Evolutionary conservation across 1,140 invertebrate species (phyloP).

Genomic region (Aethina tumida): DNA sequence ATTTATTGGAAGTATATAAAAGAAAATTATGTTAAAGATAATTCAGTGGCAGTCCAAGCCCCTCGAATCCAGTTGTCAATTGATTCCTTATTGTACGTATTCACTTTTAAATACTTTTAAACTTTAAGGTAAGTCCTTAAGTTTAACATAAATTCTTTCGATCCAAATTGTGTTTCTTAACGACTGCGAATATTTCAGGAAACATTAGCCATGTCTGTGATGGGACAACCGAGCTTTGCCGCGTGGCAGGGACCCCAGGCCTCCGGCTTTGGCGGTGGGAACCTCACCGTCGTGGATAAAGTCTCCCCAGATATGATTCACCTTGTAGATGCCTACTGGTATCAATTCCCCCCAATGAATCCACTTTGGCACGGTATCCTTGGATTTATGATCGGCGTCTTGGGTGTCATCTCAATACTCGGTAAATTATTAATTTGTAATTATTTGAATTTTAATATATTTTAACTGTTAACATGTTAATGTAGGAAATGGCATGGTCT

Average conservation of each 20-base stretch:
- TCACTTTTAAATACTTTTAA: no score
- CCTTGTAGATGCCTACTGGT: conserved; percentile 62
- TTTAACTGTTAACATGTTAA: background rate
- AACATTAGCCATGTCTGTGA: conserved; percentile 34
- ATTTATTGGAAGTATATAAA: no score
- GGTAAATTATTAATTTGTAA: conserved; percentile 42
- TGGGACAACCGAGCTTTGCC: conserved; percentile 36
- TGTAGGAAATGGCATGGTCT: conserved; percentile 59
- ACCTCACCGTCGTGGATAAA: conserved; percentile 64
- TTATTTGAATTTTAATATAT: background rate
- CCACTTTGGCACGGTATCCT: conserved; percentile 70
- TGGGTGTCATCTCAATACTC: conserved; percentile 58
- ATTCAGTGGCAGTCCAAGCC: no score
- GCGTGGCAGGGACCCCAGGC: conserved; percentile 21
- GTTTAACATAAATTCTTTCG: no score
- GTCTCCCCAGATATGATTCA: conserved; percentile 63
- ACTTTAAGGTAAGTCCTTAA: no score
- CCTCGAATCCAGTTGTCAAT: no score
- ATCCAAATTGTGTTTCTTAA: no score
- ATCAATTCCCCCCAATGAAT: conserved; percentile 65
- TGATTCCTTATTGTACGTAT: no score
- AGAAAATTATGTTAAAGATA: no score
- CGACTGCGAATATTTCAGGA: no score
- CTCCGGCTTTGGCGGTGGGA: conserved; percentile 30
- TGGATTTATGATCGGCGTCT: conserved; percentile 60